A percentile compares a stretch with the other conserved stretches of the same genome.
These are phyloP conservation scores for Amia ocellicauda DNA, from an alignment of 2,113 vertebrate genomes.

Conservation along the genomic window DNA sequence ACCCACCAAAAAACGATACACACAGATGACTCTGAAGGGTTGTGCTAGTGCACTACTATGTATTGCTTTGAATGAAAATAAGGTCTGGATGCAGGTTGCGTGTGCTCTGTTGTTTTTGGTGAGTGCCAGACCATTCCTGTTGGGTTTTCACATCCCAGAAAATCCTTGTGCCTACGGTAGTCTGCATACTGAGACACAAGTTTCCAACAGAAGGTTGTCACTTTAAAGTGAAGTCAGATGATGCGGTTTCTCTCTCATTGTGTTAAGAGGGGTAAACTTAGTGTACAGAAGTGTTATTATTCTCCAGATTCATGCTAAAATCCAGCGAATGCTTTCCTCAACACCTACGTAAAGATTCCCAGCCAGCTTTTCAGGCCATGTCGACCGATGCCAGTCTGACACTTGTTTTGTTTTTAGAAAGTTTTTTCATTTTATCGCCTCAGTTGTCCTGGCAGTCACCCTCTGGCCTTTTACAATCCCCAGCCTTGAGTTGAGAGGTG, in stretches of 20 bases:
- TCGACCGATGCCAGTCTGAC: background rate
- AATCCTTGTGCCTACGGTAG: slow-evolving; percentile 24
- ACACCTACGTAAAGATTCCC: no score
- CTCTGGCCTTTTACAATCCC: slow-evolving; percentile 13
- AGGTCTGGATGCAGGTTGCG: slow-evolving; percentile 7
- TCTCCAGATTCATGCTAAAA: slow-evolving; percentile 10
- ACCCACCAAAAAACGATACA: background rate
- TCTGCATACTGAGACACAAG: no score
- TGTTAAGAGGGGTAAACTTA: background rate
- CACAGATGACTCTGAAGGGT: background rate
- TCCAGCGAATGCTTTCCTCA: background rate
- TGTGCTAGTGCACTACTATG: background rate
- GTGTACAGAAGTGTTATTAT: background rate
- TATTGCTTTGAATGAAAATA: background rate
- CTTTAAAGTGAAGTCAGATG: no score
- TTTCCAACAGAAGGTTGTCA: no score
- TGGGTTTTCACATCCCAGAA: slow-evolving; percentile 66
- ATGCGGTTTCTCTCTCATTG: slow-evolving; percentile 15
- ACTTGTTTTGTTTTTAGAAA: background rate
- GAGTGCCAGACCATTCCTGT: slow-evolving; percentile 56
- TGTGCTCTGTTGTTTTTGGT: slow-evolving; percentile 51
- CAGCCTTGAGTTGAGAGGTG: slow-evolving; percentile 9
- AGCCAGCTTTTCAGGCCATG: background rate
- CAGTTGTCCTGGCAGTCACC: slow-evolving; percentile 6
- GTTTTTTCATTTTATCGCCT: background rate